Base-by-base conservation (phyloP, 2,797 vertebrate genomes). In the Capromys pilorides region DNA sequence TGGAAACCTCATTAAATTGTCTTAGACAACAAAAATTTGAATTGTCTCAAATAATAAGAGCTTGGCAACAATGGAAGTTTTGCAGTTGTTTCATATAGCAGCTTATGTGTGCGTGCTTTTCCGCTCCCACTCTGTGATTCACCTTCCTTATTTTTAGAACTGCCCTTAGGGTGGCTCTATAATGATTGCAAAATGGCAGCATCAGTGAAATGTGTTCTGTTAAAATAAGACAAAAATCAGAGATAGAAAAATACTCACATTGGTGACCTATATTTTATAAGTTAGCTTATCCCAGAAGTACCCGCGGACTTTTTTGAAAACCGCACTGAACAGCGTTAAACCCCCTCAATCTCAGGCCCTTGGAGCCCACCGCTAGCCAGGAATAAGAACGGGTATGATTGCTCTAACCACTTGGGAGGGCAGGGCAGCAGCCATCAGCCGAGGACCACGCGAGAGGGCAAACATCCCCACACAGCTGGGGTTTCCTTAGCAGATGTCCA, bases 181-280 rank as follows among this genome's bases (percentile, higher is more conserved):
- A 54, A 69, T 57, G 62, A 28, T 75, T 88, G 57, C 5, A 86
- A 82, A 86, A 93, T 45, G 86, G 12, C 51, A 69, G 16, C 4
- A 28, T 61, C 75, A n/a, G 1, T 67, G 86, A 57, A 0, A 75
- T 19, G 16, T 62, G 62, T 81, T 11, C 84, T 28, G 62, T n/a
- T 93, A 81, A 95, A 89, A 75, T 36, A 80, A 77, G 31, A 21
- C 1, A 80, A 93, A 93, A 91, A 69, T 84, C 1, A 85, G 8
- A 85, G 3, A 33, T 4, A 91, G 12, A 36, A 85, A 78, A n/a
- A 21, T 1, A 26, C n/a, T 79, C 28, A 51, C 69, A 86, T 90
- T 84, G 82, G 14, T 88, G 7, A 84, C 14, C 11, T 94, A 18
- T 31, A 87, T 67, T 66, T 62, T 36, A 39, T 39, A 13, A 78